Conservation (phyloP, 37 sponge, comb jelly and placozoan genomes). For the Halisarca cf. caerulea region DNA sequence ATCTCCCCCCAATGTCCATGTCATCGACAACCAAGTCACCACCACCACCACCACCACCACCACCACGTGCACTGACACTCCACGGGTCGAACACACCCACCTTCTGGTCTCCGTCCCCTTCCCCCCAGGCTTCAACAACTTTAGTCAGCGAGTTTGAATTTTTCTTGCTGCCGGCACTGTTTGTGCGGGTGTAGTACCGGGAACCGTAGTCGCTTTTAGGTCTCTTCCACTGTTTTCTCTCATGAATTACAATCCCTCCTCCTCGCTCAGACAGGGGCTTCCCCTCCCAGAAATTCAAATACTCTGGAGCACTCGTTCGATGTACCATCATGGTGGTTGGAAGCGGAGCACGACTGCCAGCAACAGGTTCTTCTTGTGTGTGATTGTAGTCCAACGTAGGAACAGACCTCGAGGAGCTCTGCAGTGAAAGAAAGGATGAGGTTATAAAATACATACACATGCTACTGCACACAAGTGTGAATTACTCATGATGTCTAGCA, state of each 20-base stretch:
- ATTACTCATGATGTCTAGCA: too few relatives aligned
- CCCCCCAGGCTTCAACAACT: neutral
- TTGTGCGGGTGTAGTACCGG: constrained; percentile 9
- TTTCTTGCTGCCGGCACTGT: constrained; percentile 13
- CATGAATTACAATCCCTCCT: constrained; percentile 33
- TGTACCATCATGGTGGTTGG: constrained; percentile 17
- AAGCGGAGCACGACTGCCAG: neutral
- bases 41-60: constrained; percentile 17
- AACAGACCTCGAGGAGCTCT: constrained; percentile 1
- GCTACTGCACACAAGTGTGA: too few relatives aligned
- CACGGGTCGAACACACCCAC: neutral
- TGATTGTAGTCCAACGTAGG: neutral
- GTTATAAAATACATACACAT: too few relatives aligned
- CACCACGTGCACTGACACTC: neutral
- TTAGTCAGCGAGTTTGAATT: neutral
- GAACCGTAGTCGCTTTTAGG: constrained; percentile 77
- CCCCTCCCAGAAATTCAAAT: constrained; percentile 75
- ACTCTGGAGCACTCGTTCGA: constrained; percentile 61
- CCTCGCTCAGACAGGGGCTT: constrained; percentile 59
- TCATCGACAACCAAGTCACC: constrained; percentile 20
- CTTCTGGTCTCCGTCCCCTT: constrained; percentile 13
- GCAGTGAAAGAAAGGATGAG: too few relatives aligned
- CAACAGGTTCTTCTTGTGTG: neutral
- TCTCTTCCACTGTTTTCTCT: constrained; percentile 57
- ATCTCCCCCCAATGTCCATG: constrained; percentile 11